These are phyloP conservation scores for Periplaneta americana DNA, from an alignment of 1,140 invertebrate species.

Conservation along the genomic window DNA sequence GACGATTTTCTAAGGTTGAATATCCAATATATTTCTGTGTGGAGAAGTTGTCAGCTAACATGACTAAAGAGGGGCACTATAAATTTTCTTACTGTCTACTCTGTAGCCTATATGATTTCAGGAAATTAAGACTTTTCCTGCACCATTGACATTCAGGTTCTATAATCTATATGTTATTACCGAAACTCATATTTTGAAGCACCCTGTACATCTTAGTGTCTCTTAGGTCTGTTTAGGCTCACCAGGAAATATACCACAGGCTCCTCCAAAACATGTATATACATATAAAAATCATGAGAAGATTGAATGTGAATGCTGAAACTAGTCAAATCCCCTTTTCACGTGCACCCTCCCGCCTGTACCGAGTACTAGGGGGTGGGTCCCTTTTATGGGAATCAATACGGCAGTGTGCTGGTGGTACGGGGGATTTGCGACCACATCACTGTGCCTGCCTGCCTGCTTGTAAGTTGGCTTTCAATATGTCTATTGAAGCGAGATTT, in stretches of 20 bases:
- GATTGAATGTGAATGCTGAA: not conserved
- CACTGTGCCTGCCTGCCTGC: no score
- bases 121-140: no score
- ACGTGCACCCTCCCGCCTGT: not conserved
- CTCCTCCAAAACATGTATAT: not conserved
- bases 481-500: not conserved
- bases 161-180: not conserved
- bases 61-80: no score
- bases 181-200: not conserved
- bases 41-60: no score
- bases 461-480: not conserved
- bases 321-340: not conserved
- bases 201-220: not conserved
- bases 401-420: not conserved
- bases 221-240: not conserved
- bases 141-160: no score
- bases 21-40: no score
- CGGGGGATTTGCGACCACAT: not conserved
- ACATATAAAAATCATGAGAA: not conserved
- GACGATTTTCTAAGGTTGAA: no score
- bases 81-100: no score
- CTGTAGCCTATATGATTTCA: no score
- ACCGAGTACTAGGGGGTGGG: not conserved
- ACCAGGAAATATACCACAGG: not conserved
- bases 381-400: not conserved